Evolutionary conservation across 30 jellyfish, hydroid and myxozoan species (phyloP).

Genomic region (Aurelia coerulea): DNA sequence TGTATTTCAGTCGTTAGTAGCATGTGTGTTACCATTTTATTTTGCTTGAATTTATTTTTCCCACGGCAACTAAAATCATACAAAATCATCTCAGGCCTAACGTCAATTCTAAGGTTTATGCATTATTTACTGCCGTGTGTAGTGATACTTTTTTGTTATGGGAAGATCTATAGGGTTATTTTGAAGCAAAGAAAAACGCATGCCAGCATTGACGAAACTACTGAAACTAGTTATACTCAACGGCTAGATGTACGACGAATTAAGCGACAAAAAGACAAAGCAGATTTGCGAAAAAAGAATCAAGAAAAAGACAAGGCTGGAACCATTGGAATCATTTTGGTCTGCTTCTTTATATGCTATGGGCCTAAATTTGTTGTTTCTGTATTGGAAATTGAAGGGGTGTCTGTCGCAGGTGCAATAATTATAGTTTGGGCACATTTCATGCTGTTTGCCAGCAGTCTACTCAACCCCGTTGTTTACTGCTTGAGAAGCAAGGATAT

Average conservation of each 20-base stretch:
- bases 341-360: constrained; percentile 10
- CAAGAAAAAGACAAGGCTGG: constrained; percentile 18
- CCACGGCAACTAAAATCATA: no score
- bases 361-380: background rate
- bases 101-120: no score
- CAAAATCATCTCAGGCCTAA: no score
- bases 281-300: background rate
- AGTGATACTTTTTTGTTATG: constrained; percentile 10
- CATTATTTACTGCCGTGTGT: no score
- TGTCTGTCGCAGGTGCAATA: no score
- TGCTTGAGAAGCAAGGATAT: constrained; percentile 14
- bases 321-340: constrained; percentile 1
- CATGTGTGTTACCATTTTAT: background rate
- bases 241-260: no score
- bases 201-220: background rate
- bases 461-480: constrained; percentile 20
- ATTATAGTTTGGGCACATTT: constrained; percentile 8
- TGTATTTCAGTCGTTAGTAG: background rate
- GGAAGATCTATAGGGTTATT: constrained; percentile 7
- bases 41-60: background rate
- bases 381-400: no score
- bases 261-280: background rate
- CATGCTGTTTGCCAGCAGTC: background rate
- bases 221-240: background rate
- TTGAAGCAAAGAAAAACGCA: background rate